Evolutionary conservation across 2,888 invertebrate genomes (phyloP).

Genomic region (Dorcus hopei): DNA sequence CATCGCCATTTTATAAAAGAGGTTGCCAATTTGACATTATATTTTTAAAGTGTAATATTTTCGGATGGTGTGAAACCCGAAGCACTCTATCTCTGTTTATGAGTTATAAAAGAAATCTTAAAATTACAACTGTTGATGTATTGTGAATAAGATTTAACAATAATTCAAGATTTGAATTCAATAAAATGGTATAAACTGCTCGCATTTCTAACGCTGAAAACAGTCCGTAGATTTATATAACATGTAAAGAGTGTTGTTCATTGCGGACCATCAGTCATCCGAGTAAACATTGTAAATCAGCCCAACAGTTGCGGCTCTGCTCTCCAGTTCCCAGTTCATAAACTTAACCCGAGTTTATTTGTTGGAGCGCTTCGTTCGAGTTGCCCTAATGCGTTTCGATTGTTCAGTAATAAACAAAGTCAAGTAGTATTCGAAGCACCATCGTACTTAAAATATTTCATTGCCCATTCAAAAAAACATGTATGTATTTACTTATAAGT

Average conservation of each 20-base stretch:
- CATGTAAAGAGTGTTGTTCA: conserved; percentile 49
- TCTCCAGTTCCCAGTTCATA: conserved; percentile 47
- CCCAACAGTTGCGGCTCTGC: conserved; percentile 30
- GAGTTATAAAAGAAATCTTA: no score
- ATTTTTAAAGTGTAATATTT: no score
- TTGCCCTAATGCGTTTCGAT: conserved; percentile 46
- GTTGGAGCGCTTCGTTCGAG: conserved; percentile 42
- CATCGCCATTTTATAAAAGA: no score
- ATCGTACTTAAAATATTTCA: not conserved
- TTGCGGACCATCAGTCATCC: conserved; percentile 48
- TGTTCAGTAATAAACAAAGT: conserved; percentile 45
- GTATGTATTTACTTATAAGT: no score
- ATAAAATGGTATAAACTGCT: not conserved
- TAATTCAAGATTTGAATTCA: not conserved
- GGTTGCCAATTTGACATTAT: no score
- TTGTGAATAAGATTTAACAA: no score
- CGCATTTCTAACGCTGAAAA: conserved; percentile 1
- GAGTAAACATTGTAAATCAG: conserved; percentile 46
- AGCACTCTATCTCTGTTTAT: no score
- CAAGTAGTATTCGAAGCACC: conserved; percentile 10
- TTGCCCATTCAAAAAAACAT: no score
- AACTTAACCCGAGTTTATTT: conserved; percentile 45
- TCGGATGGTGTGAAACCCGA: no score
- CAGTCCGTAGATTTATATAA: conserved; percentile 43
- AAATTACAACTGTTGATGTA: no score